These are phyloP conservation scores for Drosophila siamana DNA, from an alignment of 2,888 invertebrate genomes.

Conservation along the genomic window DNA sequence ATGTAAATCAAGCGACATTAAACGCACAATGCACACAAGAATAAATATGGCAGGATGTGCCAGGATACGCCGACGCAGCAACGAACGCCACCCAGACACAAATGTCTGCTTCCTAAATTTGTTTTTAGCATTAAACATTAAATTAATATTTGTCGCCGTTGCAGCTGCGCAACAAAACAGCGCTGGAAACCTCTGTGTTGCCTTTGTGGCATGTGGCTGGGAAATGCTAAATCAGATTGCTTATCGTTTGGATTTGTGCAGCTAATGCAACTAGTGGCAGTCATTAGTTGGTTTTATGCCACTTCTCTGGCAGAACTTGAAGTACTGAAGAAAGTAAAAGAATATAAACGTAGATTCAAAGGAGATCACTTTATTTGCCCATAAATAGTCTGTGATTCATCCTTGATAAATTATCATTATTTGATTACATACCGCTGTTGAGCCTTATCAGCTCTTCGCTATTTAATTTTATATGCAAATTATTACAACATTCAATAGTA, in stretches of 20 bases:
- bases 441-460: too few species aligned
- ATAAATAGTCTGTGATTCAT: too few species aligned
- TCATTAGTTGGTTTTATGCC: not conserved
- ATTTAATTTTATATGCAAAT: too few species aligned
- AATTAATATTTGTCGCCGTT: constrained; percentile 57
- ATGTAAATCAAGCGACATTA: constrained; percentile 78
- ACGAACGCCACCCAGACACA: constrained; percentile 21
- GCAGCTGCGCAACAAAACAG: constrained; percentile 51
- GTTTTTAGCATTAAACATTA: constrained; percentile 38
- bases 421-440: too few species aligned
- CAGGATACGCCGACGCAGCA: constrained; percentile 32
- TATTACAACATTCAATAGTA: too few species aligned
- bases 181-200: not conserved
- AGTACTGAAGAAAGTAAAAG: too few species aligned
- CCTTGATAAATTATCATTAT: too few species aligned
- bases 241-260: constrained; percentile 29
- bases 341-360: too few species aligned
- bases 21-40: constrained; percentile 66
- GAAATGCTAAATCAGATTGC: constrained; percentile 28
- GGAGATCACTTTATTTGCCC: too few species aligned
- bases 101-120: constrained; percentile 14
- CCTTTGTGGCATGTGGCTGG: constrained; percentile 17
- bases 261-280: constrained; percentile 3
- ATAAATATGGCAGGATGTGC: constrained; percentile 56
- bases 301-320: too few species aligned